Evolutionary conservation across 2,888 invertebrate species (phyloP).

Genomic region (Caenorhabditis virilis): DNA sequence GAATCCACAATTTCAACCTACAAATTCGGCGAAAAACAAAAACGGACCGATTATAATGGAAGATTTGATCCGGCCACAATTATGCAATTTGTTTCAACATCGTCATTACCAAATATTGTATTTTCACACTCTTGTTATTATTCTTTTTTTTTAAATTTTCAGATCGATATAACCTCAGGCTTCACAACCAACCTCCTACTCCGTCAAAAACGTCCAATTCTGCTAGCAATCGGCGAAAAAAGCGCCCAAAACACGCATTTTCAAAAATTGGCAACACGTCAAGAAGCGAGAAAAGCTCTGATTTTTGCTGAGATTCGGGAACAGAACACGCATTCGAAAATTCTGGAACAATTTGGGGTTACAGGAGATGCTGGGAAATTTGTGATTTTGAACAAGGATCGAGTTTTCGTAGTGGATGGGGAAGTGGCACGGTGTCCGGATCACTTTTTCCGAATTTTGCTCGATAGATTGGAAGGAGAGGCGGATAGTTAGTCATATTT

Average conservation of each 20-base stretch:
- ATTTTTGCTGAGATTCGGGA: constrained; percentile 35
- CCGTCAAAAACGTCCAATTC: constrained; percentile 43
- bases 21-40: constrained; percentile 49
- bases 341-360: constrained; percentile 20
- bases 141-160: constrained; percentile 3
- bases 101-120: constrained; percentile 55
- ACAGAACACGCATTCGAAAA: background rate
- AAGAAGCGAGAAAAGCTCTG: constrained; percentile 35
- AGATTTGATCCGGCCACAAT: constrained; percentile 56
- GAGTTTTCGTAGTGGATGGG: constrained; percentile 12
- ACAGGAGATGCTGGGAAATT: constrained; percentile 2
- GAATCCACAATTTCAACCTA: constrained; percentile 53
- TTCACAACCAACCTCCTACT: constrained; percentile 60
- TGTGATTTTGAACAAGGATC: constrained; percentile 16
- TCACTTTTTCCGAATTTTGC: constrained; percentile 25
- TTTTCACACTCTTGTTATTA: constrained; percentile 6
- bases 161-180: constrained; percentile 59
- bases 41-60: constrained; percentile 51
- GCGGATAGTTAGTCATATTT: constrained; percentile 28
- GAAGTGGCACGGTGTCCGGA: constrained; percentile 22
- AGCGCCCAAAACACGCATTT: constrained; percentile 19
- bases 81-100: constrained; percentile 50
- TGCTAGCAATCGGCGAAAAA: constrained; percentile 28
- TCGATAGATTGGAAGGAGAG: constrained; percentile 7
- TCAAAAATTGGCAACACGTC: constrained; percentile 33